phyloP scores from a whole-genome alignment of 2,797 vertebrate species.

The Halcyon badia region DNA sequence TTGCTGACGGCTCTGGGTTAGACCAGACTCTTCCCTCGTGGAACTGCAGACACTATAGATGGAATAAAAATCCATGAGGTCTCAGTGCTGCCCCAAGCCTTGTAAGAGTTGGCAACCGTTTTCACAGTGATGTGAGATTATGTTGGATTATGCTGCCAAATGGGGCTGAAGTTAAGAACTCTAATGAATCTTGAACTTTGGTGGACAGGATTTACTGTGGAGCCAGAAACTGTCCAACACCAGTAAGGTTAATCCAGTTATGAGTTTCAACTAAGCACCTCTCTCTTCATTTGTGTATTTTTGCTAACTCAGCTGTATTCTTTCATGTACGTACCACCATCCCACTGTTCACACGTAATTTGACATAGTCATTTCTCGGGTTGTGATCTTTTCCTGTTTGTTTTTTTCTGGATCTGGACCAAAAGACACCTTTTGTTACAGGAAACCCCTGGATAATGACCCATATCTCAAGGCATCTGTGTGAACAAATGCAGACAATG shows the following conservation, averaged over 20 bases:
- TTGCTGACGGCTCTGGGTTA: not conserved
- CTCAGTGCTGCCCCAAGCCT: not conserved
- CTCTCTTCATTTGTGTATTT: not conserved
- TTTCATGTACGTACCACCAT: not conserved
- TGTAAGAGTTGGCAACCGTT: rapidly evolving
- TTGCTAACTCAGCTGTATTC: not conserved
- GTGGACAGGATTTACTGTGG: not conserved
- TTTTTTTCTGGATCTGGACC: not conserved
- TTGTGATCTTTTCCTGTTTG: not conserved
- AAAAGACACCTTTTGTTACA: not conserved
- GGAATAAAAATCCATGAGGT: not conserved
- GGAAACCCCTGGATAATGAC: not conserved
- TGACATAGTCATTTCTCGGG: not conserved
- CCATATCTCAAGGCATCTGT: not conserved
- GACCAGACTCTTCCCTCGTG: not conserved
- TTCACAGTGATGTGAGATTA: not conserved
- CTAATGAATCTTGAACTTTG: not conserved
- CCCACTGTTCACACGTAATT: not conserved
- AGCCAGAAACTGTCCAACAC: not conserved
- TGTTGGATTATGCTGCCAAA: not conserved
- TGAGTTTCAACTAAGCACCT: not conserved
- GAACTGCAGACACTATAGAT: not conserved
- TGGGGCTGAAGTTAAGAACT: not conserved
- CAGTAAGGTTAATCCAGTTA: not conserved
- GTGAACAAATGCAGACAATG: not conserved